phyloP scores from a whole-genome alignment of 2,113 vertebrate genomes.

The Pogonocichla stellata region DNA sequence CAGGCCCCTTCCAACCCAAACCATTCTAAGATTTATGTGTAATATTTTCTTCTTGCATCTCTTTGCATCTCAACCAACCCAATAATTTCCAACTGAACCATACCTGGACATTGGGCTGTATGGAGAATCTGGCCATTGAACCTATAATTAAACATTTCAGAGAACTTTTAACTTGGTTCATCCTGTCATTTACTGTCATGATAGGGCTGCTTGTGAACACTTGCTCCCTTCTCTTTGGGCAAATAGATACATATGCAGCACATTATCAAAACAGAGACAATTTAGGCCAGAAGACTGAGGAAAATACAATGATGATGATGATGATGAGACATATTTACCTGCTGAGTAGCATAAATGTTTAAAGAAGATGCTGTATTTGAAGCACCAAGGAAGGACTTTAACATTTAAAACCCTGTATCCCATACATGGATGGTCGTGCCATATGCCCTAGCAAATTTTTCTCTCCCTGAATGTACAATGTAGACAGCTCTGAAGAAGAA shows the following conservation, averaged over 20 bases:
- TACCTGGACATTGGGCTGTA: neutral
- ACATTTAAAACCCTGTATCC: neutral
- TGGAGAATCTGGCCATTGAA: neutral
- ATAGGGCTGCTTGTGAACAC: neutral
- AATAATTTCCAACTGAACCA: neutral
- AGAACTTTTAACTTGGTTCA: neutral
- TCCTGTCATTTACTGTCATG: neutral
- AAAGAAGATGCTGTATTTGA: neutral
- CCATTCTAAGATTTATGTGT: neutral
- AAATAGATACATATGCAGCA: neutral
- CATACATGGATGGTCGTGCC: fast-evolving
- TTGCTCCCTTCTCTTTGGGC: neutral
- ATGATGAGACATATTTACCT: neutral
- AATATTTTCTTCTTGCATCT: neutral
- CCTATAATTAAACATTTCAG: neutral
- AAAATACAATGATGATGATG: neutral
- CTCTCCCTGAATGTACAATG: neutral
- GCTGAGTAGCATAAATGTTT: neutral
- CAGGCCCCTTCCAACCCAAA: neutral
- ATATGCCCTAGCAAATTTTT: neutral
- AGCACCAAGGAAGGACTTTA: fast-evolving
- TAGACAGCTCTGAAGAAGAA: neutral
- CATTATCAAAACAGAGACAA: neutral
- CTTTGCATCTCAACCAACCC: neutral
- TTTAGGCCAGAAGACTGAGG: neutral